Base-by-base conservation (phyloP, 2,888 invertebrate genomes). In the Exephanes ischioxanthus region DNA sequence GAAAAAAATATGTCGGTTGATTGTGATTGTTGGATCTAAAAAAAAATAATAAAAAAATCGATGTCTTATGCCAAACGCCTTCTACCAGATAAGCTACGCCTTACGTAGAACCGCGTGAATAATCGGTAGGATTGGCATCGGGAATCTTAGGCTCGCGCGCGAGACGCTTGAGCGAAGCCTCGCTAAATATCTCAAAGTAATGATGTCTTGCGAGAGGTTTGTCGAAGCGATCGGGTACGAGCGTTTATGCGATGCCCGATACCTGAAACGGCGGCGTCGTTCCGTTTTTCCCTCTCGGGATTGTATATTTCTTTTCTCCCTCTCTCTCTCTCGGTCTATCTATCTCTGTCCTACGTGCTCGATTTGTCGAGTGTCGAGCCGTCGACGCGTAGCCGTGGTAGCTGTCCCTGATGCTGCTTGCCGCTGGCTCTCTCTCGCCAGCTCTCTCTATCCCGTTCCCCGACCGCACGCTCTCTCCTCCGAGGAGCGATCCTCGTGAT, bases 111-210 rank as follows among this genome's bases (percentile, higher is more conserved):
- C 0, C 14, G 11, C 3, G 45, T 58, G 19, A 58, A 58, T 11
- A 26, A 22, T 58, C 26, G 22, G 19, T 11, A 26, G 11, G 11
- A 11, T 26, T 19, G 58, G 55, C 55, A 22, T 19, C 55, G 55
- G 55, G 63, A 63, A 71, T 53, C 78, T 11, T 14, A 45, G 14
- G 11, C 45, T 45, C 45, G 45, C 14, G 45, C 45, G 68, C 26
- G 68, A 45, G 51, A 58, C 68, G 58, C 37, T 68, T 48, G 55
- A 61, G 78, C 41, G 68, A 68, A 26, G 68, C 79, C 80, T 83
- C 88, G 87, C 91, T 92, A 92, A 92, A 92, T 91, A 92, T 89
- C 92, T 90, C 92, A 91, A 90, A 92, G 92, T 92, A 92, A 91
- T 92, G 92, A 92, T 91, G 90, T 91, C 91, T 91, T 90, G 92